A percentile compares a stretch with the other conserved stretches of the same genome.
Evolutionary conservation across 2,797 vertebrate species (phyloP).

Genomic region (Acanthiza pusilla): DNA sequence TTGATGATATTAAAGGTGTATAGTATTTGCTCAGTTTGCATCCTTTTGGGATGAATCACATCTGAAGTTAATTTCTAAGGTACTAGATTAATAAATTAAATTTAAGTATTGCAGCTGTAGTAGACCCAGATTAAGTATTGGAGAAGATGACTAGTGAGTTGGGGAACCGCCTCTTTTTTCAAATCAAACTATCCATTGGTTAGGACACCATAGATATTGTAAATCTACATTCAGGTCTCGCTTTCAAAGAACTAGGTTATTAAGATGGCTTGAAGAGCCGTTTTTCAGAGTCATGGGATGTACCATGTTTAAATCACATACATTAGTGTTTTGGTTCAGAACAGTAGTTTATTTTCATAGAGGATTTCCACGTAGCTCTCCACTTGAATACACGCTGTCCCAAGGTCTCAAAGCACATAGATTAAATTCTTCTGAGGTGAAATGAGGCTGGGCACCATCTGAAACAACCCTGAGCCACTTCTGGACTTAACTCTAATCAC

Average conservation of each 20-base stretch:
- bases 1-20: background rate
- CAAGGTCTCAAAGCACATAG: background rate
- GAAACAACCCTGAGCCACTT: background rate
- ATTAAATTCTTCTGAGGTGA: background rate
- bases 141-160: background rate
- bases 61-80: background rate
- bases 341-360: background rate
- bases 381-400: accelerated
- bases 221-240: background rate
- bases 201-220: background rate
- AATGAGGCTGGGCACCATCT: background rate
- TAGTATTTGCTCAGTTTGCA: background rate
- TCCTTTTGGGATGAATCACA: background rate
- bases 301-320: background rate
- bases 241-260: background rate
- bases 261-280: background rate
- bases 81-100: background rate
- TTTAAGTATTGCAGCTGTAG: background rate
- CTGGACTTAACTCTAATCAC: background rate
- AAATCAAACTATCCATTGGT: background rate
- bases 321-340: background rate
- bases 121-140: background rate
- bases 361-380: background rate
- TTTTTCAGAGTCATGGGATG: background rate
- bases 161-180: background rate